Conservation (phyloP, 2,113 vertebrate species). For the Elephas maximus region DNA sequence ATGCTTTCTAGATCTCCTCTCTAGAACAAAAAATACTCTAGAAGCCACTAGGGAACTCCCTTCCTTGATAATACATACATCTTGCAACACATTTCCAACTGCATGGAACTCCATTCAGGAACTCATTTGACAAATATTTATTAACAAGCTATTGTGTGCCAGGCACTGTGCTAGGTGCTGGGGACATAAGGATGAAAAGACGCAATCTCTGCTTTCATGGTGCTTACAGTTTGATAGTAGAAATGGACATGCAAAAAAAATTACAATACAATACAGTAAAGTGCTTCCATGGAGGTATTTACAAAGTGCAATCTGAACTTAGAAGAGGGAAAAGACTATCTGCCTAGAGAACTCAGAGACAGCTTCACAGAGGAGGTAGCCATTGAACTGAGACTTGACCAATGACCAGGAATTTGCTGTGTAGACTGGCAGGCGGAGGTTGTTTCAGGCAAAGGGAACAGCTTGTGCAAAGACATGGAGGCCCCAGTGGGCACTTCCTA, state of each 20-base stretch:
- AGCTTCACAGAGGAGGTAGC: slow-evolving; percentile 60
- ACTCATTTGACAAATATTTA: slow-evolving; percentile 61
- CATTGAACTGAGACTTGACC: slow-evolving; percentile 11
- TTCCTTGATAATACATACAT: slow-evolving; percentile 35
- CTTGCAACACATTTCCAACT: slow-evolving; percentile 49
- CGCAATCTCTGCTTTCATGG: slow-evolving; percentile 3
- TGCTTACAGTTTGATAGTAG: slow-evolving; percentile 67
- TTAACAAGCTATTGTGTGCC: slow-evolving; percentile 49
- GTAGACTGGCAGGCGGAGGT: not conserved
- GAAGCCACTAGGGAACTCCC: slow-evolving; percentile 38
- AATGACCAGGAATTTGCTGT: not conserved
- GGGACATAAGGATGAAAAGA: slow-evolving; percentile 26
- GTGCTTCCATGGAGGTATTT: slow-evolving; percentile 76
- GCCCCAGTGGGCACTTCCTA: not conserved
- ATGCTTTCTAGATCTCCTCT: slow-evolving; percentile 54
- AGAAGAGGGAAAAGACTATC: not conserved
- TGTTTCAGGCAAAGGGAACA: not conserved
- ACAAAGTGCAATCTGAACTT: slow-evolving; percentile 59
- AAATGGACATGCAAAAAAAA: slow-evolving; percentile 71
- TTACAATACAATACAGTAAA: slow-evolving; percentile 72
- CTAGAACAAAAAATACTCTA: not conserved
- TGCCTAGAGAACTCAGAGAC: slow-evolving; percentile 21
- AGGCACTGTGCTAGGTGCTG: slow-evolving; percentile 60
- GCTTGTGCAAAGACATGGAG: not conserved
- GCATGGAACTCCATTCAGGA: slow-evolving; percentile 51